phyloP scores from a whole-genome alignment of 2,113 vertebrate genomes.

The Sapayoa aenigma region DNA sequence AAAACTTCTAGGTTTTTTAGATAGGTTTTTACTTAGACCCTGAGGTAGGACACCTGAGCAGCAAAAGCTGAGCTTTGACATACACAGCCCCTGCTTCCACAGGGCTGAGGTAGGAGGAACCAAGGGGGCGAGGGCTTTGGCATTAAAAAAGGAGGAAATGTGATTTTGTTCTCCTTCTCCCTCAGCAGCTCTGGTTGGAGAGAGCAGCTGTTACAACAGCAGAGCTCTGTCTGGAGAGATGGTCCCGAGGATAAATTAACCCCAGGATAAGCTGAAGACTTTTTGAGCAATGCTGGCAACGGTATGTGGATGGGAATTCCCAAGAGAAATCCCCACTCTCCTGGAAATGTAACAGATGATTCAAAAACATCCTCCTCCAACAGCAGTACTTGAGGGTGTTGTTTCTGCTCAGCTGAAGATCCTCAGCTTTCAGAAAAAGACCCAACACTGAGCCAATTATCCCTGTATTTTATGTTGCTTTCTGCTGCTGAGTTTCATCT shows the following conservation, averaged over 20 bases:
- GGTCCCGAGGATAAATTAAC: background rate
- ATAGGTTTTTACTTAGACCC: background rate
- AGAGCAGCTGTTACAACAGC: background rate
- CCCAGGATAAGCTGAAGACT: background rate
- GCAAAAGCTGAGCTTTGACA: background rate
- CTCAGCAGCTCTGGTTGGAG: background rate
- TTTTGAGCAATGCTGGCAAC: background rate
- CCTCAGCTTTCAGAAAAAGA: background rate
- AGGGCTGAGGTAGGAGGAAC: background rate
- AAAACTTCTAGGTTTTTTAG: background rate
- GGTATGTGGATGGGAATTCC: conserved; percentile 35
- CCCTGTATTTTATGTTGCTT: background rate
- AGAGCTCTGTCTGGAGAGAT: background rate
- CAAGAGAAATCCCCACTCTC: background rate
- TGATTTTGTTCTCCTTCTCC: background rate
- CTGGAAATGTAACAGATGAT: conserved; percentile 2
- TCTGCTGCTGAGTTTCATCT: background rate
- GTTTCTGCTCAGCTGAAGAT: background rate
- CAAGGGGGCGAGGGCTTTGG: background rate
- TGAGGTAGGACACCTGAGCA: background rate
- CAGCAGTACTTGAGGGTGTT: background rate
- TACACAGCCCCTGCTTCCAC: fast-evolving
- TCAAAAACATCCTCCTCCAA: conserved; percentile 7
- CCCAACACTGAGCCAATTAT: background rate
- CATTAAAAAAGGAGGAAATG: background rate